phyloP scores from a whole-genome alignment of 2,888 invertebrate species.

The Glaucopsyche alexis region DNA sequence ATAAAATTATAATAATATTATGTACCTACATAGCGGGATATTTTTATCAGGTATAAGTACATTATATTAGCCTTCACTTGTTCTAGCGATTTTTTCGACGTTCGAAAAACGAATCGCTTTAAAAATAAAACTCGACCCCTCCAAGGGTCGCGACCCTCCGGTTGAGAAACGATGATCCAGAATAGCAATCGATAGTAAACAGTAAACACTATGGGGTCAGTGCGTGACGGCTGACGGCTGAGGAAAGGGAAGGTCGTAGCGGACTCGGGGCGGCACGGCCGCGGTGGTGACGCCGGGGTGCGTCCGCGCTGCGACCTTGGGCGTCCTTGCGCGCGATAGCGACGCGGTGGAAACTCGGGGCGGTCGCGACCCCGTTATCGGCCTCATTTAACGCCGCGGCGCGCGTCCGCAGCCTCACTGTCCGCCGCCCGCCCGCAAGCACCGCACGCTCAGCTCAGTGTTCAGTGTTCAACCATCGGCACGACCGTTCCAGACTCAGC shows the following conservation, averaged over 20 bases:
- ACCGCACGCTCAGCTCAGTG: constrained; percentile 34
- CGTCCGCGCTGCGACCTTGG: constrained; percentile 62
- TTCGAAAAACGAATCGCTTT: too few species aligned
- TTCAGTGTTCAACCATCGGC: constrained; percentile 2
- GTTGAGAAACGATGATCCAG: too few species aligned
- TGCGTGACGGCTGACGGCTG: neutral
- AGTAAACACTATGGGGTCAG: neutral
- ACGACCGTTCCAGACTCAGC: constrained; percentile 49
- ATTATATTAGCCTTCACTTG: too few species aligned
- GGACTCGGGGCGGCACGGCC: constrained; percentile 43
- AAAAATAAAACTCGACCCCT: too few species aligned
- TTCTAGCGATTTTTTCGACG: too few species aligned
- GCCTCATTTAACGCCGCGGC: constrained; percentile 60
- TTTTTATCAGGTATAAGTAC: too few species aligned
- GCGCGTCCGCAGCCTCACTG: constrained; percentile 55
- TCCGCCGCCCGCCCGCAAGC: constrained; percentile 46
- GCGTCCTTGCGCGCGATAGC: constrained; percentile 66
- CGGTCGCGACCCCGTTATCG: constrained; percentile 62
- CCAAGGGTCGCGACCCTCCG: too few species aligned
- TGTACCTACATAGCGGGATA: too few species aligned
- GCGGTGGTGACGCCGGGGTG: constrained; percentile 26
- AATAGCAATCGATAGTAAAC: neutral
- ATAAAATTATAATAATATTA: too few species aligned
- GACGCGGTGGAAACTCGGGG: constrained; percentile 57
- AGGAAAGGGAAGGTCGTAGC: constrained; percentile 50